Base-by-base conservation (phyloP, 2,797 vertebrate species). In the Diglossa cyanea region DNA sequence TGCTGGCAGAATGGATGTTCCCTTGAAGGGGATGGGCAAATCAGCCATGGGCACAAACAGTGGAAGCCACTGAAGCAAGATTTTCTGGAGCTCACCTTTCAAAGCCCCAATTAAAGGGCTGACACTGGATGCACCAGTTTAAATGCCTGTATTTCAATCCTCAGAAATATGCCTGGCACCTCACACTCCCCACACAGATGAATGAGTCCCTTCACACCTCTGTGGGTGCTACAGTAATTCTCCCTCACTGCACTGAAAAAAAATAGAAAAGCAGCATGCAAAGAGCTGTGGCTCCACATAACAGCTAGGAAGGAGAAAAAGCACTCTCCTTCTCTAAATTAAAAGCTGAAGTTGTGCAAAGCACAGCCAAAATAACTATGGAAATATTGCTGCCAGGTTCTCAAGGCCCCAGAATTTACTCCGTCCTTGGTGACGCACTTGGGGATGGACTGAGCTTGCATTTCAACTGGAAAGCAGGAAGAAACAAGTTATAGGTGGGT, bases 191-290 rank as follows among this genome's bases (percentile, higher is more conserved):
- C 95, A 90, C 96, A 93, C 89, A 93, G 89, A 96, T 86, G 94
- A 96, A 92, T 86, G 91, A 96, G 93, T 86, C 73, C 91, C 95
- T 95, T 95, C 89, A 96, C 95, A 96, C 95, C 94, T 96, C 96
- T 70, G 65, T 70, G 95, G 79, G 94, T 93, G 95, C 95, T 86
- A 94, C 85, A 86, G 92, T 80, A 94, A 96, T 94, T 92, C 92
- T 88, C 80, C 73, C 85, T 84, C 7, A 6, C 82, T 93, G 94
- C 79, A 66, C 73, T 58, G 68, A 65, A 71, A 78, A 91, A 92
- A 78, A 33, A 7, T 1, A 62, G 61, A 68, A 82, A 61, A 87
- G 81, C 71, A 81, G 70, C 51, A 83, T 26, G 47, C 54, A 72
- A 72, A 81, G 62, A 86, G 76, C 78, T 37, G 78, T 13, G 17